Conservation (phyloP, 2,888 invertebrate genomes). For the Bedellia somnulentella region DNA sequence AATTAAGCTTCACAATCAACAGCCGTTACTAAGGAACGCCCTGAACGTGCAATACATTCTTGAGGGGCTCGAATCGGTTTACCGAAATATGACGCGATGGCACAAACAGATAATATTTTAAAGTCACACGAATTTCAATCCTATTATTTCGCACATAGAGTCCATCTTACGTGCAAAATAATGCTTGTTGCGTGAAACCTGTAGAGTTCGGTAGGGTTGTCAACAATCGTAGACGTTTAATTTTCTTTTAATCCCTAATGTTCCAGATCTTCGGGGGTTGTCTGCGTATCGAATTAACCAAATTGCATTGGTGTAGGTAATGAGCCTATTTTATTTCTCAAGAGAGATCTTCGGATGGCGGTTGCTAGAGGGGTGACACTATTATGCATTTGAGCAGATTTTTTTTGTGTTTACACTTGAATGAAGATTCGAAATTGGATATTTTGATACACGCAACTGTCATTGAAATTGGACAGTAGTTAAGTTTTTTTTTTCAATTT, state of each 20-base stretch:
- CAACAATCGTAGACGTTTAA: conserved; percentile 47
- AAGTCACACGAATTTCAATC: no score
- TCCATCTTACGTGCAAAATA: no score
- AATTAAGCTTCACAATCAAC: conserved; percentile 52
- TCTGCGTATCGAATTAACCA: conserved; percentile 51
- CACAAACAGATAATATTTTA: no score
- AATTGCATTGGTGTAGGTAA: conserved; percentile 57
- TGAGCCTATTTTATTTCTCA: conserved; percentile 52
- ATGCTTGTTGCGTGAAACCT: no score
- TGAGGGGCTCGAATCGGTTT: conserved; percentile 22
- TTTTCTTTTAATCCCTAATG: conserved; percentile 58
- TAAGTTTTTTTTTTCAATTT: no score
- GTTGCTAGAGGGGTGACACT: conserved; percentile 2
- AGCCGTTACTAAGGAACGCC: conserved; percentile 52
- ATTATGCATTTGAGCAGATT: conserved; percentile 16
- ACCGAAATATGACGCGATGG: conserved; percentile 3
- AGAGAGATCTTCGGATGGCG: conserved; percentile 18
- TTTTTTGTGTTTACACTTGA: conserved; percentile 19
- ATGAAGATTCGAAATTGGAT: no score
- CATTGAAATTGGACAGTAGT: no score
- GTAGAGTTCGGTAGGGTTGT: conserved; percentile 44
- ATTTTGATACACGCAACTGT: no score
- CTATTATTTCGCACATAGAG: no score
- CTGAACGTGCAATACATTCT: conserved; percentile 51
- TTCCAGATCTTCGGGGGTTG: conserved; percentile 47